A percentile compares a stretch with the other conserved stretches of the same genome.
phyloP scores from a whole-genome alignment of 2,888 invertebrate genomes.

The Eupithecia tripunctaria region DNA sequence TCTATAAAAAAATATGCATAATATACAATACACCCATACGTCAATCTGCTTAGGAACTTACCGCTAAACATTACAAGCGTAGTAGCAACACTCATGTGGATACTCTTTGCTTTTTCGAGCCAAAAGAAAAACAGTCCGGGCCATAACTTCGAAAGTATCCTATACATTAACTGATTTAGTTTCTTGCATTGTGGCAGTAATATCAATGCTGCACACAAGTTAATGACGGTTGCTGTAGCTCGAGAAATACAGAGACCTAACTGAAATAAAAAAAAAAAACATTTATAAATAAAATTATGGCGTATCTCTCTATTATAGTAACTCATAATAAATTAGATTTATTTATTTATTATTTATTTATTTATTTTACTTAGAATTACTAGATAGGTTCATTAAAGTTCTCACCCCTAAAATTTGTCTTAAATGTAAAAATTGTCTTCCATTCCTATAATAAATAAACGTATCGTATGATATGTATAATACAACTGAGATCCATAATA shows the following conservation, averaged over 20 bases:
- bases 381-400: too few relatives aligned
- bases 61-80: conserved; percentile 79
- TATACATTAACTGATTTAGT: conserved; percentile 74
- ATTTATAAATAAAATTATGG: not conserved
- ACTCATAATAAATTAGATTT: too few relatives aligned
- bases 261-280: conserved; percentile 66
- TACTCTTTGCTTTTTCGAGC: conserved; percentile 80
- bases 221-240: conserved; percentile 81
- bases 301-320: too few relatives aligned
- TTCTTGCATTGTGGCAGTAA: conserved; percentile 82
- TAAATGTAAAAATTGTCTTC: conserved; percentile 77
- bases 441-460: conserved; percentile 78
- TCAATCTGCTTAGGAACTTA: conserved; percentile 52
- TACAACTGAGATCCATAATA: conserved; percentile 82
- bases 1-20: not conserved
- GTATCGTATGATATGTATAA: conserved; percentile 78
- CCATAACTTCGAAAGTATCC: conserved; percentile 65
- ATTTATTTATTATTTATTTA: too few relatives aligned
- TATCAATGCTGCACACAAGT: conserved; percentile 72
- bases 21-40: too few relatives aligned
- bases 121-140: conserved; percentile 76
- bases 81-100: conserved; percentile 81
- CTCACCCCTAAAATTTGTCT: conserved; percentile 83
- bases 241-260: conserved; percentile 82
- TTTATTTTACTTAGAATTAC: too few relatives aligned